Evolutionary conservation across 2,888 invertebrate genomes (phyloP).

Genomic region (Phortica okadai): DNA sequence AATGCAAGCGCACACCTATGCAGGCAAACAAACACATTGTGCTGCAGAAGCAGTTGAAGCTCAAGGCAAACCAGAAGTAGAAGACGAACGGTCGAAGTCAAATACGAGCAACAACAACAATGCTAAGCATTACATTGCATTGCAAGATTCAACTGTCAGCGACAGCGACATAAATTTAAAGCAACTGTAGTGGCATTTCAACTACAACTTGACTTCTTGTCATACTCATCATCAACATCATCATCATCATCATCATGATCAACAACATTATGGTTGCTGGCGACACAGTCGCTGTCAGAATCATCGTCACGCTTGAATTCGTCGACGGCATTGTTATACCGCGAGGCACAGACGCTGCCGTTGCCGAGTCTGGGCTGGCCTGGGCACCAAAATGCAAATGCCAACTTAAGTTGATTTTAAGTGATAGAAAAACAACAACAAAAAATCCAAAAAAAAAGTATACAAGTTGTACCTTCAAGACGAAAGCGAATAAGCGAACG

Average conservation of each 20-base stretch:
- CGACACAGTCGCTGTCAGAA: slow-evolving; percentile 4
- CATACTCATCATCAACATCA: slow-evolving; percentile 1
- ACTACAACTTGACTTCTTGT: slow-evolving; percentile 63
- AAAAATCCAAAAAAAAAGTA: slow-evolving; percentile 26
- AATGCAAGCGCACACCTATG: neutral
- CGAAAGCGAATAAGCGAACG: too few relatives aligned
- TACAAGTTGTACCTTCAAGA: neutral
- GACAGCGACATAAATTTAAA: slow-evolving; percentile 52
- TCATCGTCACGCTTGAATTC: neutral
- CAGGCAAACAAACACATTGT: neutral
- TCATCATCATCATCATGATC: neutral
- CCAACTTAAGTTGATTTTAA: slow-evolving; percentile 74
- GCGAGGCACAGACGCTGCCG: neutral
- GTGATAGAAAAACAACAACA: slow-evolving; percentile 68
- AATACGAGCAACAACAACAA: slow-evolving; percentile 47
- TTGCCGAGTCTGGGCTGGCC: slow-evolving; percentile 16
- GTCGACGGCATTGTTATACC: neutral
- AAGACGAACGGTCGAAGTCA: neutral
- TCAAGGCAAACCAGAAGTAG: neutral
- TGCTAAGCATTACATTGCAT: slow-evolving; percentile 8
- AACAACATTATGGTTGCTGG: neutral
- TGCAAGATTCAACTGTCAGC: slow-evolving; percentile 14
- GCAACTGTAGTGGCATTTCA: slow-evolving; percentile 65
- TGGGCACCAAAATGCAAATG: slow-evolving; percentile 55
- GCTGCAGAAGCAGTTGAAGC: neutral